Percentiles rank a stretch among this genome's conserved stretches.
Conservation (phyloP, 2,113 vertebrate species). For the Prunella himalayana region DNA sequence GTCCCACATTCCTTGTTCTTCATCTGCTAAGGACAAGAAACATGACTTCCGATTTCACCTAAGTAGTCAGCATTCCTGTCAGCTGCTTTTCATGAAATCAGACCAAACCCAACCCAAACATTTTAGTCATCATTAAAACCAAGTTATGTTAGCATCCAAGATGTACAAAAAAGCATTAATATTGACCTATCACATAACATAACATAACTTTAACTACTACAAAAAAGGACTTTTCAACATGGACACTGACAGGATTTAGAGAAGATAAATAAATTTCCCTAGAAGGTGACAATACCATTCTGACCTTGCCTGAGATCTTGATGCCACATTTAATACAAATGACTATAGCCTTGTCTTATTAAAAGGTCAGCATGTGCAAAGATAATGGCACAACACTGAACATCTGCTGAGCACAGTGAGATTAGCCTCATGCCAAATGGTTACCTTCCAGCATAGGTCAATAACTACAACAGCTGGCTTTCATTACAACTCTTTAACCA, state of each 20-base stretch:
- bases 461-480: neutral
- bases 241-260: neutral
- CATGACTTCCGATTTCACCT: neutral
- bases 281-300: neutral
- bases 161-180: neutral
- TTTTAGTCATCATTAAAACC: neutral
- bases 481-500: neutral
- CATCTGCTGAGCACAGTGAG: neutral
- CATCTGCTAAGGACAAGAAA: neutral
- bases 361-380: neutral
- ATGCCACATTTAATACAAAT: neutral
- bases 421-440: neutral
- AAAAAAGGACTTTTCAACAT: neutral
- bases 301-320: neutral
- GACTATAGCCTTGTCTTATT: neutral
- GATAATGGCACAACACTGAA: neutral
- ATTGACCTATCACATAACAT: neutral
- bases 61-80: neutral
- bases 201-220: neutral
- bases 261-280: neutral
- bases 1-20: neutral
- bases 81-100: neutral
- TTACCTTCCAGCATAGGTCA: neutral
- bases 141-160: neutral
- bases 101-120: neutral